Conservation (phyloP, 2,113 vertebrate species). For the Ammospiza caudacuta region DNA sequence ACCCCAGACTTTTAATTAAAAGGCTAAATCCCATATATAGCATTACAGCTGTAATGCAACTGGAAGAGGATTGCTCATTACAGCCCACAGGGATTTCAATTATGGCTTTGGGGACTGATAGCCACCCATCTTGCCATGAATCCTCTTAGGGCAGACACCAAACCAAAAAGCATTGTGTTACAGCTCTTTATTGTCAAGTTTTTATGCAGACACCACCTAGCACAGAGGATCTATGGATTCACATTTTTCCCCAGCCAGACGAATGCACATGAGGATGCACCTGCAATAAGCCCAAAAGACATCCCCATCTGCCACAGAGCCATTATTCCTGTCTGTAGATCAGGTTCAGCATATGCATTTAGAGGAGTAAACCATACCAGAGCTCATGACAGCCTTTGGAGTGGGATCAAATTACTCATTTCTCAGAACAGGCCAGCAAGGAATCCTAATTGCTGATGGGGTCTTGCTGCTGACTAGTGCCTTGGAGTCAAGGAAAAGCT, state of each 20-base stretch:
- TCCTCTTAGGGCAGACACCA: constrained; percentile 2
- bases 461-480: neutral
- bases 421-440: neutral
- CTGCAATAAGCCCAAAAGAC: neutral
- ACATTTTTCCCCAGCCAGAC: neutral
- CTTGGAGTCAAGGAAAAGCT: neutral
- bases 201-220: constrained; percentile 13
- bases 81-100: constrained; percentile 18
- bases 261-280: neutral
- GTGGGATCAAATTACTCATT: neutral
- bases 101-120: constrained; percentile 34
- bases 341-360: neutral
- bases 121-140: constrained; percentile 33
- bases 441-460: neutral
- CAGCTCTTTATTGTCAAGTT: neutral
- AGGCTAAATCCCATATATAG: constrained; percentile 52
- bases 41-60: constrained; percentile 55
- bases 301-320: neutral
- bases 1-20: constrained; percentile 69
- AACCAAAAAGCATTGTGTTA: neutral
- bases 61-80: constrained; percentile 67
- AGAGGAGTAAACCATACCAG: neutral
- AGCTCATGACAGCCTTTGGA: neutral
- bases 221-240: neutral
- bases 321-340: neutral